Percentiles rank a stretch among this genome's conserved stretches.
Conservation (phyloP, 35 echinoderm and acorn worm genomes). For the Eucidaris tribuloides region DNA sequence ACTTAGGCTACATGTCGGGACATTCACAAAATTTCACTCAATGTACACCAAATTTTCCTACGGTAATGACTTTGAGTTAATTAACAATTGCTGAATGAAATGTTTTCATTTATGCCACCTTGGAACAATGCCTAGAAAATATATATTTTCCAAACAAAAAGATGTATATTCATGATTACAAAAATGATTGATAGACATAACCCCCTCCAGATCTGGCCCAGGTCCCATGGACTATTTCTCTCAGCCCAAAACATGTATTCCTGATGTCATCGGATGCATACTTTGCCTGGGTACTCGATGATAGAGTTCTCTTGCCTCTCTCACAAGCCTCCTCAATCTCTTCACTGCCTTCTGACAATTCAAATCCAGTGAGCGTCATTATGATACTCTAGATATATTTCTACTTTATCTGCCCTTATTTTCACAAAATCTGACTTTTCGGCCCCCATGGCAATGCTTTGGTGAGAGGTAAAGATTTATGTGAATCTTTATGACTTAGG, state of each 20-base stretch:
- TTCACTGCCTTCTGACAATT: slow-evolving; percentile 62
- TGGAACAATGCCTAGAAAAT: no score
- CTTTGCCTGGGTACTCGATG: slow-evolving; percentile 83
- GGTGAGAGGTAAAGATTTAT: no score
- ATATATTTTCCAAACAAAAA: not conserved
- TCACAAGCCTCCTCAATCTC: slow-evolving; percentile 76
- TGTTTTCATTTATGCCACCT: no score
- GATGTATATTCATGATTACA: not conserved
- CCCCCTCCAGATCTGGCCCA: not conserved
- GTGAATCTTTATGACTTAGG: no score
- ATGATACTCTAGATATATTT: no score
- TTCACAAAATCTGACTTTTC: no score
- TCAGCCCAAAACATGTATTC: not conserved
- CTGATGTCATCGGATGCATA: not conserved
- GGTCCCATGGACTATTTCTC: not conserved
- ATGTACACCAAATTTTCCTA: no score
- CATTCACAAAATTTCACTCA: slow-evolving; percentile 62
- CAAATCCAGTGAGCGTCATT: no score
- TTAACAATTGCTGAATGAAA: no score
- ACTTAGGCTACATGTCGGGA: slow-evolving; percentile 74
- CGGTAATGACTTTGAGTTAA: no score
- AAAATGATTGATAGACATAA: not conserved
- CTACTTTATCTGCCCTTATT: no score
- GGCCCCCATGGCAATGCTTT: no score
- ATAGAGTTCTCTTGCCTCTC: slow-evolving; percentile 92